Evolutionary conservation across 1,140 invertebrate species (phyloP), one percentile per base, ranked within the genome.

Genomic region (Berghia stephanieae): DNA sequence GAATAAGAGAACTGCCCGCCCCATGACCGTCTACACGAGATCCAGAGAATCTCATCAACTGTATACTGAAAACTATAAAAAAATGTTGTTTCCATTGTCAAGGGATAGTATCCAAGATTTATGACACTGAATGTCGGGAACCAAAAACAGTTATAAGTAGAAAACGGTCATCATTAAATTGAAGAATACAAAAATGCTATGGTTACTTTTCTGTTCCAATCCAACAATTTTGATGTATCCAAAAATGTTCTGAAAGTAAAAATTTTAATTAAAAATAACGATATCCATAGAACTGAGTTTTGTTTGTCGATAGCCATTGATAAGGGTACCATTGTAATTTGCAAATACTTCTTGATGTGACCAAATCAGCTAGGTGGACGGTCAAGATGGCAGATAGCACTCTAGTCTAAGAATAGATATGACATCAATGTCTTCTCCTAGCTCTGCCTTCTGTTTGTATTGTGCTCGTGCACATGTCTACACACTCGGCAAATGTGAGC

Each of bases 361-460:
- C 18, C 40, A 31, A 40, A 21, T 10, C 38, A 21, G 18, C 0
- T 21, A 3, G 38, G 42, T 69, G 21, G 18, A 13, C 8, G 38
- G 27, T 69, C 31, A 34, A 18, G 24, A 52, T 16, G 3, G 42
- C 27, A 31, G 2, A 21, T 36, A n/a, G 18, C 36, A 3, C 43
- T 27, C 43, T 70, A 0, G 40, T n/a, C 38, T n/a, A 70, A 8
- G 16, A 1, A 43, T 16, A 16, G 38, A 34, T 13, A 27, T 44
- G 38, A n/a, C 40, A 34, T 84, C 79, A 89, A 78, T 89, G 87
- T 74, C 89, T 78, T 43, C 89, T 79, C 80, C 95, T 92, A 4
- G 96, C 90, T 87, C 96, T 95, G 0, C 96, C 96, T 71, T 98
- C 96, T 10, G 95, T 95, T 87, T 97, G 96, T 83, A 98, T 96